A percentile compares a stretch with the other conserved stretches of the same genome.
Conservation (phyloP, 2,888 invertebrate species). For the Bedellia somnulentella region DNA sequence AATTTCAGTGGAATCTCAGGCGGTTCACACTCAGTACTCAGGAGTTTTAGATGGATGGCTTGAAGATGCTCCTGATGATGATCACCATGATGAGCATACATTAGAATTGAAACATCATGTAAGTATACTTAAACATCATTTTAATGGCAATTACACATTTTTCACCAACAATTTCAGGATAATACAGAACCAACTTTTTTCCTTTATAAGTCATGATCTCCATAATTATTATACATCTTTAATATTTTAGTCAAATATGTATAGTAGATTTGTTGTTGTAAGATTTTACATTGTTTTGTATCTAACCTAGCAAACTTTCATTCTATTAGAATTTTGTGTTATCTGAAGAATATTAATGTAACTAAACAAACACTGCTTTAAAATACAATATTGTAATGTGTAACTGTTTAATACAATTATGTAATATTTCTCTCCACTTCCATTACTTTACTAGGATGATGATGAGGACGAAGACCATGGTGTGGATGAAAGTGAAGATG, state of each 20-base stretch:
- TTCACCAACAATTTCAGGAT: too few relatives aligned
- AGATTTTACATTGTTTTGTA: too few relatives aligned
- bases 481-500: conserved; percentile 10
- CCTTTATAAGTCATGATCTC: too few relatives aligned
- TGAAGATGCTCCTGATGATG: conserved; percentile 59
- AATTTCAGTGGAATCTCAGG: conserved; percentile 42
- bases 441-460: conserved; percentile 1
- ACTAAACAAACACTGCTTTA: too few relatives aligned
- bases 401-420: background rate
- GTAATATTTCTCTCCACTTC: background rate
- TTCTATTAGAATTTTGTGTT: too few relatives aligned
- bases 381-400: too few relatives aligned
- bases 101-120: conserved; percentile 52
- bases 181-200: too few relatives aligned
- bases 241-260: too few relatives aligned
- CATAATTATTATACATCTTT: too few relatives aligned
- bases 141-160: conserved; percentile 3
- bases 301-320: too few relatives aligned
- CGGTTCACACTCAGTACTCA: conserved; percentile 70
- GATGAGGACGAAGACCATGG: conserved; percentile 12
- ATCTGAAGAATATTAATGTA: too few relatives aligned
- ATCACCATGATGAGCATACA: conserved; percentile 56
- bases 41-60: conserved; percentile 80
- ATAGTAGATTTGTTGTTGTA: too few relatives aligned
- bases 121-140: conserved; percentile 21